These are phyloP conservation scores for Sinonovacula constricta DNA, from an alignment of 1,140 invertebrate species.

Conservation along the genomic window DNA sequence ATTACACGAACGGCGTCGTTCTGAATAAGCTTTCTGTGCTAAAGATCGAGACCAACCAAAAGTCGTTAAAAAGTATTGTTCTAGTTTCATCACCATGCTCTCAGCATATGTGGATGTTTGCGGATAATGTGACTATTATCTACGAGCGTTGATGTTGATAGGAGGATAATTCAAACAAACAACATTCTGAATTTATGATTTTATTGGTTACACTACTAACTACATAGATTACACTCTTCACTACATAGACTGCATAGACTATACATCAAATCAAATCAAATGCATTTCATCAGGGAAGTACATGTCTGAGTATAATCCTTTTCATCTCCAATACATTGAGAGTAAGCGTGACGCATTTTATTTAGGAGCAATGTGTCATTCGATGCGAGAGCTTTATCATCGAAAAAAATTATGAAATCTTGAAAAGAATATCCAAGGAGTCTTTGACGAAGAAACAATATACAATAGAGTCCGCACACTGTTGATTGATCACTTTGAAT, in stretches of 20 bases:
- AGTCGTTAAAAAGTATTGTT: no score
- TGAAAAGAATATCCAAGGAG: constrained; percentile 11
- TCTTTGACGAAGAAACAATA: constrained; percentile 22
- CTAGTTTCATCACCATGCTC: no score
- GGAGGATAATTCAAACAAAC: no score
- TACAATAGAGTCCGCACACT: constrained; percentile 25
- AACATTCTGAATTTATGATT: background rate
- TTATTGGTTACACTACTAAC: no score
- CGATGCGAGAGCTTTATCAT: background rate
- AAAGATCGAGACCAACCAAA: no score
- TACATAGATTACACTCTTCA: no score
- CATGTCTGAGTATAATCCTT: background rate
- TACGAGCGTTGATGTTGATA: no score
- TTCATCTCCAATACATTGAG: background rate
- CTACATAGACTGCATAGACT: background rate
- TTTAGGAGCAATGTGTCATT: constrained; percentile 15
- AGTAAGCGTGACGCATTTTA: background rate
- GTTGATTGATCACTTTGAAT: constrained; percentile 26
- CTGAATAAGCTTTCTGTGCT: no score
- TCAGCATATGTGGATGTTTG: no score
- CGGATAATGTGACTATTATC: no score
- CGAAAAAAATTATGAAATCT: constrained; percentile 10
- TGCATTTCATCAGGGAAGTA: background rate
- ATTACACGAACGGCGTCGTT: no score
- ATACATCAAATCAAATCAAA: background rate